Conservation (phyloP, 2,113 vertebrate genomes). For the Pseudois nayaur region DNA sequence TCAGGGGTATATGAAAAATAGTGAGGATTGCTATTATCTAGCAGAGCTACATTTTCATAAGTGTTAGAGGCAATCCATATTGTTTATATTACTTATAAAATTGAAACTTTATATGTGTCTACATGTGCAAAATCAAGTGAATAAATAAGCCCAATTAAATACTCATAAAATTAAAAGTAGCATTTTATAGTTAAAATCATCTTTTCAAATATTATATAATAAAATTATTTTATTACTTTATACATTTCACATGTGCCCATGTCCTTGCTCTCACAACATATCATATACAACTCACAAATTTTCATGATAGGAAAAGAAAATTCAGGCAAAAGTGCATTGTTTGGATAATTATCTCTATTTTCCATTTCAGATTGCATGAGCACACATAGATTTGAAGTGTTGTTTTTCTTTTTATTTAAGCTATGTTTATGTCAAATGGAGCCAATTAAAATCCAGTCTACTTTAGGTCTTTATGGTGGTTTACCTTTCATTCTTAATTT, state of each 20-base stretch:
- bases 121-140: not conserved
- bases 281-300: not conserved
- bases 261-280: not conserved
- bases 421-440: not conserved
- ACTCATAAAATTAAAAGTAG: not conserved
- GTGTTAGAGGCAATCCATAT: not conserved
- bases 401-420: not conserved
- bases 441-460: not conserved
- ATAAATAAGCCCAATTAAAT: not conserved
- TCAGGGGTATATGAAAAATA: not conserved
- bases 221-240: slow-evolving; percentile 8
- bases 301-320: not conserved
- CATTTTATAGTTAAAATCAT: not conserved
- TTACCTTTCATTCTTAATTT: slow-evolving; percentile 13
- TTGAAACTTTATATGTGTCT: not conserved
- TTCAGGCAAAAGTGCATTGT: not conserved
- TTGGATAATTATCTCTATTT: not conserved
- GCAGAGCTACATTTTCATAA: not conserved
- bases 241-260: not conserved
- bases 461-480: not conserved
- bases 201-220: not conserved
- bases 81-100: not conserved
- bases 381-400: not conserved
- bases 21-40: not conserved
- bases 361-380: not conserved